Evolutionary conservation across 2,113 vertebrate species (phyloP), one percentile per base, ranked within the genome.

Genomic region (Ardeotis arabs): DNA sequence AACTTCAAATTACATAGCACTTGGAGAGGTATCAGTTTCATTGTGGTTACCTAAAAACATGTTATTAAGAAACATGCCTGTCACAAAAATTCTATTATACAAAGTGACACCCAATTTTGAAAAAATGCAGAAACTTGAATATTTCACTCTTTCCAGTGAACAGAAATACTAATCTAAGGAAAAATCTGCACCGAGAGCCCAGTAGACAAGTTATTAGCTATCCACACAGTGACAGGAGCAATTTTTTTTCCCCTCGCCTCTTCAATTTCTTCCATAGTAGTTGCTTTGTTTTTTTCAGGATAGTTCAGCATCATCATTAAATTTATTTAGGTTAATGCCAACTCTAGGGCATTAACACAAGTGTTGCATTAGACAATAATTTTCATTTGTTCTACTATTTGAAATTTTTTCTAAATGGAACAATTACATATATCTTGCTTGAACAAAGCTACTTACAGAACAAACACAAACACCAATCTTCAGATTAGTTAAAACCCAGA

Each of bases 1-100:
- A 80, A 35, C 70, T 83, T 91, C 20, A 82, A 96, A 94, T 79
- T 69, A 79, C 17, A 84, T 2, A 75, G 80, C 56, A 73, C 31
- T 75, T 72, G 22, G 29, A 96, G 27, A 91, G 7, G 22, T 63
- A 89, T 84, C 41, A 8, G 44, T 94, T 93, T 93, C 56, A 66
- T 53, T 89, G 66, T 37, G 53, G 93, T 66, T 94, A 87, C 62
- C 82, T 83, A 82, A 82, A 93, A 93, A 67, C 76, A 92, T 47
- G 19, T 76, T 93, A 94, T 95, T 93, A 95, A 68, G 81, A 79
- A 95, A 89, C n/a, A 45, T 4, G 11, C 37, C 58, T 92, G 20
- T 68, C 73, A 92, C 31, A 55, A 37, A 92, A 92, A n/a, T 78
- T 82, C 53, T 82, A 50, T 81, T 92, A 86, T 47, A 68, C 33